These are phyloP conservation scores for Calliopsis andreniformis DNA, from an alignment of 1,140 invertebrate species.

Conservation along the genomic window DNA sequence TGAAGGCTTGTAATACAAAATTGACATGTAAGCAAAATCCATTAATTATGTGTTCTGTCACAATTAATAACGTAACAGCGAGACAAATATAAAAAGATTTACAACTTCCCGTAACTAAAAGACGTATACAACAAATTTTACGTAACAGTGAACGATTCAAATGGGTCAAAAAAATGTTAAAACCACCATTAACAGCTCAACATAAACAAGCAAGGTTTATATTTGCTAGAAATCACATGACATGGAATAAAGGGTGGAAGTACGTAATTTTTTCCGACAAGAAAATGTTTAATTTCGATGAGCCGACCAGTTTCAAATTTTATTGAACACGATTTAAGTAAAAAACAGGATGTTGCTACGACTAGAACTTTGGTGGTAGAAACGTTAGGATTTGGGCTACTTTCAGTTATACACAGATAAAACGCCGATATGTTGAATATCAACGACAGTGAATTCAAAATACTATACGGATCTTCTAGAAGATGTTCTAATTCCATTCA, in stretches of 20 bases:
- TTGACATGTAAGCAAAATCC: neutral
- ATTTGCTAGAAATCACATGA: too few species aligned
- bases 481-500: too few species aligned
- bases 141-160: neutral
- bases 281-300: neutral
- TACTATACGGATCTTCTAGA: too few species aligned
- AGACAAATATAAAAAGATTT: neutral
- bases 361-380: too few species aligned
- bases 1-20: neutral
- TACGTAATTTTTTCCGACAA: neutral
- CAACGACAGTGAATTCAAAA: too few species aligned
- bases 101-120: neutral
- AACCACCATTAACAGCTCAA: neutral
- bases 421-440: too few species aligned
- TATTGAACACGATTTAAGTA: neutral
- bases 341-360: too few species aligned
- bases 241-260: neutral
- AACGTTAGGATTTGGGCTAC: too few species aligned
- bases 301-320: neutral
- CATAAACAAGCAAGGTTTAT: neutral
- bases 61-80: neutral
- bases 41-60: neutral
- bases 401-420: too few species aligned
- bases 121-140: slow-evolving; percentile 7
- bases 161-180: neutral